Evolutionary conservation across 2,797 vertebrate species (phyloP).

Genomic region (Pachyuromys duprasi): DNA sequence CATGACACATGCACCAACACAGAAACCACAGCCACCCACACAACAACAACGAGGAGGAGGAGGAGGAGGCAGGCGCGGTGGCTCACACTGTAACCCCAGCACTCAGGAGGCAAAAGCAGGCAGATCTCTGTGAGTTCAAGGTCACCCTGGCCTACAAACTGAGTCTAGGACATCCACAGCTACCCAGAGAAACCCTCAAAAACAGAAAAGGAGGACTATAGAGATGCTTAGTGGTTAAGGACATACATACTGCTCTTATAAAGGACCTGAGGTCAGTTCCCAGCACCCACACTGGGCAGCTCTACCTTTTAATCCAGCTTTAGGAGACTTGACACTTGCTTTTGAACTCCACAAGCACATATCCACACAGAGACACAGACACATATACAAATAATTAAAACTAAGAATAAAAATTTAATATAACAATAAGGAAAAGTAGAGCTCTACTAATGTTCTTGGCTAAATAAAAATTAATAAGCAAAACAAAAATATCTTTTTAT

Average conservation of each 20-base stretch:
- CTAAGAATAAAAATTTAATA: neutral
- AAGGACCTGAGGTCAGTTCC: neutral
- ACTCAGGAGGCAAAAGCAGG: too few relatives aligned
- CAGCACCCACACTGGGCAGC: neutral
- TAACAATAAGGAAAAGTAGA: neutral
- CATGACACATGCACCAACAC: neutral
- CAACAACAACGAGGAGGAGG: neutral
- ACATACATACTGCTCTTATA: neutral
- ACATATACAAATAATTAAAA: neutral
- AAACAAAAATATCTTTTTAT: conserved; percentile 40
- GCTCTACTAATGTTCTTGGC: neutral
- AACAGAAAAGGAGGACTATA: too few relatives aligned
- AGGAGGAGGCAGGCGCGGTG: too few relatives aligned
- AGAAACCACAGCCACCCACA: neutral
- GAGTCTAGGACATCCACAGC: too few relatives aligned
- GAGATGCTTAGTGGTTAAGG: neutral
- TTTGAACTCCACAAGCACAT: neutral
- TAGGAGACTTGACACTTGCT: neutral
- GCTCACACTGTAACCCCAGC: too few relatives aligned
- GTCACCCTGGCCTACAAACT: too few relatives aligned
- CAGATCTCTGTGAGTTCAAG: too few relatives aligned
- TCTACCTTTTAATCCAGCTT: neutral
- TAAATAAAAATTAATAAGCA: conserved; percentile 58
- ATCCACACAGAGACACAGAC: neutral
- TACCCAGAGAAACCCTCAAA: too few relatives aligned